Percentiles rank a stretch among this genome's conserved stretches.
phyloP scores from a whole-genome alignment of 2,888 invertebrate genomes.

The Anaspis maculata region DNA sequence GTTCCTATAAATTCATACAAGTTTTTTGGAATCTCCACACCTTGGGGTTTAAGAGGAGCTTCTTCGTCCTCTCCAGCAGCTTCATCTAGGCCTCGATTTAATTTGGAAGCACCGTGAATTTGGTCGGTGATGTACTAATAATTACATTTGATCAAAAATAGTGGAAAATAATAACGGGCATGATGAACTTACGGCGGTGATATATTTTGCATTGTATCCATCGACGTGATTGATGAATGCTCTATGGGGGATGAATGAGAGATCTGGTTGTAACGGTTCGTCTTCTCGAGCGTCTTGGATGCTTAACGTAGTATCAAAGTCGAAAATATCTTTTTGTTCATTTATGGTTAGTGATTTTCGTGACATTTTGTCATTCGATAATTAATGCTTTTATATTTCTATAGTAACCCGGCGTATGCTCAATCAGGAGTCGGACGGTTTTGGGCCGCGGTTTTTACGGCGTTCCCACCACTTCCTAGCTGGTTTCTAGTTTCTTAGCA shows the following conservation, averaged over 20 bases:
- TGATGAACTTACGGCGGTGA: slow-evolving; percentile 41
- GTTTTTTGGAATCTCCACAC: slow-evolving; percentile 5
- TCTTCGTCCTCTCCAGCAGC: slow-evolving; percentile 21
- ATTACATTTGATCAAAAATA: slow-evolving; percentile 5
- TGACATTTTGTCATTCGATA: no score
- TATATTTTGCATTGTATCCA: slow-evolving; percentile 48
- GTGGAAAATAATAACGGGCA: background rate
- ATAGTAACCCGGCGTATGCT: no score
- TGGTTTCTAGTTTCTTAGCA: no score
- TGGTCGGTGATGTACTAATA: slow-evolving; percentile 33
- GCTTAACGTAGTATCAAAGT: no score
- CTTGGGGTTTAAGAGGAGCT: slow-evolving; percentile 8
- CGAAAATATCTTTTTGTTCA: no score
- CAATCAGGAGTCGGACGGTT: no score
- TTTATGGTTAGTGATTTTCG: no score
- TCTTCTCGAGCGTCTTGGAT: no score
- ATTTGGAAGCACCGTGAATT: slow-evolving; percentile 19
- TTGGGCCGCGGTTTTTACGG: no score
- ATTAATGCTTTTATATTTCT: no score
- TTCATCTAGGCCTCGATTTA: slow-evolving; percentile 17
- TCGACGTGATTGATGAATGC: slow-evolving; percentile 55
- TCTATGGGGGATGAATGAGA: slow-evolving; percentile 44
- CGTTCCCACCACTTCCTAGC: no score
- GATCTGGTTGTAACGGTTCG: no score
- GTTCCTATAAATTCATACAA: slow-evolving; percentile 42